These are phyloP conservation scores for Erythrocercus mccallii DNA, from an alignment of 2,113 vertebrate genomes.

Conservation along the genomic window DNA sequence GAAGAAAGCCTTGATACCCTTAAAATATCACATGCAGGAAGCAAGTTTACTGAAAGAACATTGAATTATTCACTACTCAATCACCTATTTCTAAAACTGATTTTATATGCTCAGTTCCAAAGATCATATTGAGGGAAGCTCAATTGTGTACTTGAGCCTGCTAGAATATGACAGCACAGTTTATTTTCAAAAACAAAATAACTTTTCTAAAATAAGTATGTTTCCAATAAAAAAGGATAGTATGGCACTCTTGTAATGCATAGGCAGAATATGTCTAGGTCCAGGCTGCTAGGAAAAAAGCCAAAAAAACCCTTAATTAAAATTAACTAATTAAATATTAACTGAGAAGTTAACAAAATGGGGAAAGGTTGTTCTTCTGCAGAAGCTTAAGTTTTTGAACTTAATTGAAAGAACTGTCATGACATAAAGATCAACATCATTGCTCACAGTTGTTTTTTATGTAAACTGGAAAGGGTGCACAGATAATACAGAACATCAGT, in stretches of 20 bases:
- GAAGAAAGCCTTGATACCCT: not conserved
- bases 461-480: not conserved
- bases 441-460: not conserved
- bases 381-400: not conserved
- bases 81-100: not conserved
- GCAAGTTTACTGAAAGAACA: not conserved
- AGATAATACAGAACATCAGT: not conserved
- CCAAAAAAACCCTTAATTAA: not conserved
- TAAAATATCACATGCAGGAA: not conserved
- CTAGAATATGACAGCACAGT: not conserved
- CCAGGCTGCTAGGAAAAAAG: not conserved
- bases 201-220: not conserved
- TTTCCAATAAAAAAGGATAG: not conserved
- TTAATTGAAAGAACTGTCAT: not conserved
- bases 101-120: not conserved
- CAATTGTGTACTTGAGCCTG: accelerated
- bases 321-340: not conserved
- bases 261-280: not conserved
- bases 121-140: not conserved
- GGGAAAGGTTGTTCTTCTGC: not conserved
- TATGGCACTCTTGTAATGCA: not conserved
- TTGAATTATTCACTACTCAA: not conserved
- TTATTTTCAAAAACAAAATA: not conserved
- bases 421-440: not conserved
- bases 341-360: not conserved